These are phyloP conservation scores for Trogon surrucura DNA, from an alignment of 2,113 vertebrate genomes.

Conservation along the genomic window DNA sequence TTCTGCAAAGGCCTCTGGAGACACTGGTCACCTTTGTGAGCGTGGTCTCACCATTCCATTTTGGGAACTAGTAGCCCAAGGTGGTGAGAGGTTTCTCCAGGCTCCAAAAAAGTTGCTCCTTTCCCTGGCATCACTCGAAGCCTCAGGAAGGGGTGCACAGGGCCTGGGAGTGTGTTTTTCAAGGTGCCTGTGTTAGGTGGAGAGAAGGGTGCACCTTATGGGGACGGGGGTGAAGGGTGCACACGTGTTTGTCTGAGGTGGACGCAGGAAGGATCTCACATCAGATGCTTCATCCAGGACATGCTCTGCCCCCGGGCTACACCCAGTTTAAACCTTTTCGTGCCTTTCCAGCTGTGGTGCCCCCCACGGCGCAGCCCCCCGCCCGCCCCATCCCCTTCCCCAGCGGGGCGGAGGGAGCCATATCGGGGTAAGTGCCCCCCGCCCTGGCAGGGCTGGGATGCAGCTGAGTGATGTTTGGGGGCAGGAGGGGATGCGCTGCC, in stretches of 20 bases:
- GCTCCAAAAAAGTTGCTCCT: not conserved
- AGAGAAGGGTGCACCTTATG: not conserved
- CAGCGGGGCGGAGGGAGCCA: fast-evolving
- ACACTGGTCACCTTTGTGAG: not conserved
- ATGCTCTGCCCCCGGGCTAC: not conserved
- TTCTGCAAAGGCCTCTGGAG: not conserved
- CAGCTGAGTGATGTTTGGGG: not conserved
- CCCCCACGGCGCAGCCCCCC: fast-evolving
- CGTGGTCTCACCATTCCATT: not conserved
- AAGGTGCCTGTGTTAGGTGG: not conserved
- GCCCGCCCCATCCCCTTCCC: not conserved
- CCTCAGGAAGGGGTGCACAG: fast-evolving
- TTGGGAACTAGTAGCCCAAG: not conserved
- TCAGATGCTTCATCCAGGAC: not conserved
- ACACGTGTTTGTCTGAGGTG: fast-evolving
- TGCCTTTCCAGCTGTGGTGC: not conserved
- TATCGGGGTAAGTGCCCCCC: not conserved
- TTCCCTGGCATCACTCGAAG: not conserved
- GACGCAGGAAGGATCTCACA: not conserved
- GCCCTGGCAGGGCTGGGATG: not conserved
- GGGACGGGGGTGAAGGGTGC: not conserved
- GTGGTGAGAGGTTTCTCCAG: not conserved
- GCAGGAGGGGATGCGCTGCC: no score
- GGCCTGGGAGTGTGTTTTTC: not conserved
- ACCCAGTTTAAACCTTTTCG: not conserved